Conservation (phyloP, 2,113 vertebrate species). For the Lycaon pictus region DNA sequence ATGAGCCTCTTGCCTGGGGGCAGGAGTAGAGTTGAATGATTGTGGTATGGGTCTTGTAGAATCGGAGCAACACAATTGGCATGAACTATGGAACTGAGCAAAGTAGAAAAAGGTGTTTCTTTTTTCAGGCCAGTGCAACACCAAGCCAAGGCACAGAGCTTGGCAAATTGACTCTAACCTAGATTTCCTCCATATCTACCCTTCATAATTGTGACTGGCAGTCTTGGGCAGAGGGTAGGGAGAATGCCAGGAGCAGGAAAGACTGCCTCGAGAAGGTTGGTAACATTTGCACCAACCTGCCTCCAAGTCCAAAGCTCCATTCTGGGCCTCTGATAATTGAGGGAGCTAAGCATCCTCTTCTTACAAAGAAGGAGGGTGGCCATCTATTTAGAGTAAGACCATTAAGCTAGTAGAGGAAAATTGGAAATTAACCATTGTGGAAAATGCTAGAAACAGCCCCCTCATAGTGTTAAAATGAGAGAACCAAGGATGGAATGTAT, state of each 20-base stretch:
- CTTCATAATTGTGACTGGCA: neutral
- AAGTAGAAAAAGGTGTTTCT: neutral
- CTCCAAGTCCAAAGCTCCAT: neutral
- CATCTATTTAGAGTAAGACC: neutral
- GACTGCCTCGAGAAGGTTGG: neutral
- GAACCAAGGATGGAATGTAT: neutral
- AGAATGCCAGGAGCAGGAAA: neutral
- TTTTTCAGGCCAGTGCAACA: neutral
- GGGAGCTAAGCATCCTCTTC: neutral
- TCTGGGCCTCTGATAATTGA: neutral
- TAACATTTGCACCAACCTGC: neutral
- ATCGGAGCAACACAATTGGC: neutral
- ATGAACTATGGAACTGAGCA: neutral
- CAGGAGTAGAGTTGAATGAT: neutral
- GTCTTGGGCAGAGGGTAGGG: neutral
- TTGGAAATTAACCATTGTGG: neutral
- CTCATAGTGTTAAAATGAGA: neutral
- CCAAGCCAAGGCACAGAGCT: neutral
- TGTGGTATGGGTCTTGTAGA: neutral
- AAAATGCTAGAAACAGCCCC: neutral
- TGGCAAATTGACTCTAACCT: neutral
- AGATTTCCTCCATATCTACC: neutral
- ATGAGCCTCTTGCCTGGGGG: neutral
- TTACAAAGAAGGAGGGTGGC: neutral
- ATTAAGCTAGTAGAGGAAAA: neutral